Evolutionary conservation across 2,797 vertebrate genomes (phyloP).

Genomic region (Champsocephalus gunnari): DNA sequence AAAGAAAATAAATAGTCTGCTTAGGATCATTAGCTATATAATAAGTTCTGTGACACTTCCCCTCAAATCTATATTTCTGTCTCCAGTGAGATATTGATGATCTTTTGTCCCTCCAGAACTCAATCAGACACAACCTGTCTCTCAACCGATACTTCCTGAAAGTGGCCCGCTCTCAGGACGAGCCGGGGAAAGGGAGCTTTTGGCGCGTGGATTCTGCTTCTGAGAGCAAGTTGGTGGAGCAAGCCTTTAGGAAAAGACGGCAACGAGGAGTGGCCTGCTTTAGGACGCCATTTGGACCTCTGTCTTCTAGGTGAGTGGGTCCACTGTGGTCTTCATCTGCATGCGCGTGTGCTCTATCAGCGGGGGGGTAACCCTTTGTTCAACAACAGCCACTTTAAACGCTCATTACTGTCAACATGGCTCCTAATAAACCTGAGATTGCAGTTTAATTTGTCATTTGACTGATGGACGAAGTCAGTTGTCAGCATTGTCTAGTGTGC

Average conservation of each 20-base stretch:
- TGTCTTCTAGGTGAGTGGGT: constrained; percentile 91
- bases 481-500: too few species aligned
- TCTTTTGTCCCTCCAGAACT: constrained; percentile 86
- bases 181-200: constrained; percentile 98
- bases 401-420: too few species aligned
- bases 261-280: constrained; percentile 98
- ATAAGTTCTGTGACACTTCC: background rate
- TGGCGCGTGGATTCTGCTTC: constrained; percentile 98
- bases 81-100: background rate
- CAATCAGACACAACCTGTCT: constrained; percentile 98
- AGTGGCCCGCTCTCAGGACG: constrained; percentile 98
- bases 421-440: too few species aligned
- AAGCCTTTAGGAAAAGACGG: constrained; percentile 96
- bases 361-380: too few species aligned
- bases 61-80: background rate
- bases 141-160: constrained; percentile 99
- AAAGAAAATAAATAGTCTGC: background rate
- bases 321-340: background rate
- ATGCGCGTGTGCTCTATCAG: too few species aligned
- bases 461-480: too few species aligned
- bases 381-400: too few species aligned
- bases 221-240: constrained; percentile 96
- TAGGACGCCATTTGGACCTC: constrained; percentile 96
- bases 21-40: background rate
- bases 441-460: too few species aligned